A percentile compares a stretch with the other conserved stretches of the same genome.
phyloP scores from a whole-genome alignment of 1,140 invertebrate genomes.

The Drosophila willistoni region DNA sequence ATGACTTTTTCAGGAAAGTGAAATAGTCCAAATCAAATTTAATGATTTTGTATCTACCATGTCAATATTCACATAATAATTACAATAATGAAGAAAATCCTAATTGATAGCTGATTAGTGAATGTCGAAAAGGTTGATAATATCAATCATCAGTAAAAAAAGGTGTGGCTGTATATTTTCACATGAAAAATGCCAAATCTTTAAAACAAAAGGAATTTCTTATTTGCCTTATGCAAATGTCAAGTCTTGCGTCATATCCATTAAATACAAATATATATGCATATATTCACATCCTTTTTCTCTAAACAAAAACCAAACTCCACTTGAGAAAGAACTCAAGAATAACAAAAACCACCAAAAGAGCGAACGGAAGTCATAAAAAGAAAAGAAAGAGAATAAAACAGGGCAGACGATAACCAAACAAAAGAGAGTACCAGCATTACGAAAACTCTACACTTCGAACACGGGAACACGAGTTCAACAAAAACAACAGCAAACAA shows the following conservation, averaged over 20 bases:
- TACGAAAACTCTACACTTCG: slow-evolving; percentile 13
- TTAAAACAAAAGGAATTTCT: neutral
- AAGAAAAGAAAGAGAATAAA: slow-evolving; percentile 36
- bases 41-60: too few species aligned
- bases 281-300: slow-evolving; percentile 31
- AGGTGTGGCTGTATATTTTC: neutral
- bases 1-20: too few species aligned
- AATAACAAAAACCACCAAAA: slow-evolving; percentile 37
- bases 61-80: too few species aligned
- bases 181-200: neutral
- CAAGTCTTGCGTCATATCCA: slow-evolving; percentile 12
- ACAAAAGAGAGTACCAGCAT: slow-evolving; percentile 42
- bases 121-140: neutral
- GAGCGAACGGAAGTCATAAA: slow-evolving; percentile 48
- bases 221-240: neutral
- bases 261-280: neutral
- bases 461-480: slow-evolving; percentile 27
- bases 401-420: slow-evolving; percentile 37
- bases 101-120: too few species aligned
- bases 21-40: too few species aligned
- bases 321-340: slow-evolving; percentile 32
- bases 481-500: slow-evolving; percentile 26
- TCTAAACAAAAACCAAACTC: slow-evolving; percentile 37
- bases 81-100: too few species aligned
- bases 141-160: too few species aligned